Evolutionary conservation across 1,140 invertebrate genomes (phyloP).

Genomic region (Lysiphlebus fabarum): DNA sequence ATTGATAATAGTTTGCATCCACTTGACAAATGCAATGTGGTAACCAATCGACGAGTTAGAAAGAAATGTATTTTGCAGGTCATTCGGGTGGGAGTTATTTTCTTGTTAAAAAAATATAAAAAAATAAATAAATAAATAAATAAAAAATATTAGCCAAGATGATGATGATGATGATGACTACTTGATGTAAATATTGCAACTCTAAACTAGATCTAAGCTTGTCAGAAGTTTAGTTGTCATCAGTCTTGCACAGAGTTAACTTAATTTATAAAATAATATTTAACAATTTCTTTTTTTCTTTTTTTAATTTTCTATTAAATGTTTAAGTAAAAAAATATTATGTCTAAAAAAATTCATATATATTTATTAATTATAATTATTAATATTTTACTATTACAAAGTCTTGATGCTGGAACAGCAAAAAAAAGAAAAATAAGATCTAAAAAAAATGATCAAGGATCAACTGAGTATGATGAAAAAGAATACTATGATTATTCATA

Average conservation of each 20-base stretch:
- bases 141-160: constrained; percentile 26
- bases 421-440: constrained; percentile 34
- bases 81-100: neutral
- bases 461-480: constrained; percentile 31
- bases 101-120: constrained; percentile 23
- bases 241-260: constrained; percentile 36
- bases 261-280: constrained; percentile 27
- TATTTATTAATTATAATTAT: neutral
- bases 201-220: neutral
- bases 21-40: constrained; percentile 7
- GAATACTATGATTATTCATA: constrained; percentile 43
- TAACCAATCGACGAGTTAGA: neutral
- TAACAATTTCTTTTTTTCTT: neutral
- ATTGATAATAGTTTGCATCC: neutral
- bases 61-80: neutral
- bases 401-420: constrained; percentile 19
- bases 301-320: no score
- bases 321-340: neutral
- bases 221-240: constrained; percentile 39
- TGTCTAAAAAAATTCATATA: constrained; percentile 1
- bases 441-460: constrained; percentile 29
- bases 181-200: constrained; percentile 31
- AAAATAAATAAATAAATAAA: constrained; percentile 2
- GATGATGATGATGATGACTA: constrained; percentile 38
- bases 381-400: neutral